Evolutionary conservation across 1,140 invertebrate species (phyloP).

Genomic region (roundworm (Caenorhabditis elegans)): WBcel235 BX284604.4:7497001-7497500

Average conservation of each 20-base stretch:
- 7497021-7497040: not conserved
- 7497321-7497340: constrained; percentile 15
- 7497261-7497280: not conserved
- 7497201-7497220: not conserved
- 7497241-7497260: not conserved
- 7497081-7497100: constrained; percentile 2
- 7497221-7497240: constrained; percentile 18
- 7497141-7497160: not conserved
- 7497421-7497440: not conserved
- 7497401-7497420: constrained; percentile 12
- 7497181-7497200: no score
- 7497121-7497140: not conserved
- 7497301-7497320: not conserved
- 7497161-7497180: not conserved
- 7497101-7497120: not conserved
- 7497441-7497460: constrained; percentile 8
- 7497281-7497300: constrained; percentile 3
- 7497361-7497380: not conserved
- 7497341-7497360: not conserved
- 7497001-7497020: not conserved
- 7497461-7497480: constrained; percentile 9
- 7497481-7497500: not conserved
- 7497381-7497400: constrained; percentile 1
- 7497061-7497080: not conserved
- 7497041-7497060: not conserved